Conservation (phyloP, 2,888 invertebrate genomes). For the Idaea aversata region DNA sequence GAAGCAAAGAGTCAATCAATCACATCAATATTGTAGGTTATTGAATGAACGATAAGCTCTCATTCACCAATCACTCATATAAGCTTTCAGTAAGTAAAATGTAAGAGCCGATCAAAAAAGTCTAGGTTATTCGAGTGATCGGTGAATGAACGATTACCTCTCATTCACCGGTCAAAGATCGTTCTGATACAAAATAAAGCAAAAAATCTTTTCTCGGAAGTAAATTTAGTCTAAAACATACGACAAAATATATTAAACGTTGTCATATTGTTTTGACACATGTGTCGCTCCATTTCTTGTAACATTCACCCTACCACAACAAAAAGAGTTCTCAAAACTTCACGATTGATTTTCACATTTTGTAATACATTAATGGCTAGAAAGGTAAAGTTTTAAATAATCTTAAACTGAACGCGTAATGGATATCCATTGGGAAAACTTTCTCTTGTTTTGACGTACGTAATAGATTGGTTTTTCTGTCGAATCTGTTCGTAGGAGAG, state of each 20-base stretch:
- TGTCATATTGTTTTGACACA: slow-evolving; percentile 22
- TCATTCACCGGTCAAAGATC: no score
- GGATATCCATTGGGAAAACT: background rate
- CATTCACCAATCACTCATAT: no score
- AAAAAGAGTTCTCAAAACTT: slow-evolving; percentile 12
- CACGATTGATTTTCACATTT: background rate
- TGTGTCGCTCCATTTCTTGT: slow-evolving; percentile 16
- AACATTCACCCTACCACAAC: slow-evolving; percentile 10
- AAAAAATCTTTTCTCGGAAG: background rate
- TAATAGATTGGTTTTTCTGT: slow-evolving; percentile 19
- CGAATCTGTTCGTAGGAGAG: slow-evolving; percentile 18
- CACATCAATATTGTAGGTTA: no score
- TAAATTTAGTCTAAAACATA: slow-evolving; percentile 10
- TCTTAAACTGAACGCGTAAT: background rate
- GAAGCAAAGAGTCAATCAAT: no score
- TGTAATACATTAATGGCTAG: background rate
- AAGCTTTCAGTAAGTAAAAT: no score
- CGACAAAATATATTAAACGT: slow-evolving; percentile 11
- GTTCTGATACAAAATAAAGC: background rate
- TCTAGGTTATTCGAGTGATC: no score
- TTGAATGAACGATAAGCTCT: no score
- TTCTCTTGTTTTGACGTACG: slow-evolving; percentile 9
- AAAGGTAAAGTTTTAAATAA: background rate
- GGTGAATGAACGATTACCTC: no score
- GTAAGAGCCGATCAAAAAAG: no score